A percentile compares a stretch with the other conserved stretches of the same genome.
phyloP scores from a whole-genome alignment of 2,888 invertebrate species.

The Macaria liturata region DNA sequence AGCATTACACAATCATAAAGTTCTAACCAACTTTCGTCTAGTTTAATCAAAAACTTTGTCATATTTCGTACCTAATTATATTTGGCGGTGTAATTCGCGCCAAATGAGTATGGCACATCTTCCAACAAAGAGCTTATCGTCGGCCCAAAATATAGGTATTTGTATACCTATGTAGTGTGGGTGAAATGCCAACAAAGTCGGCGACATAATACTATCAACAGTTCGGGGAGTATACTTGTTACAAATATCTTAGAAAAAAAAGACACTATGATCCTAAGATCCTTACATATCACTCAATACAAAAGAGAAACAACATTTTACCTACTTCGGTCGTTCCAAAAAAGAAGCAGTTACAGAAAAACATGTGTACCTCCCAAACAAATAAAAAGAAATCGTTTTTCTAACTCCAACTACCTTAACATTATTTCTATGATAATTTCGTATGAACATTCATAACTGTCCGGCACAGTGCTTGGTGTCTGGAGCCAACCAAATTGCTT shows the following conservation, averaged over 20 bases:
- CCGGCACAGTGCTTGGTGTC: constrained; percentile 31
- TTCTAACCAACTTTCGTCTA: background rate
- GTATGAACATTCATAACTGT: too few species aligned
- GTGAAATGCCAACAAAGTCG: constrained; percentile 64
- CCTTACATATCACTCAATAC: too few species aligned
- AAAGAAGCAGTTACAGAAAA: too few species aligned
- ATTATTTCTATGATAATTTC: too few species aligned
- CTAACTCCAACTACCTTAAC: too few species aligned
- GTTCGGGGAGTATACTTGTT: too few species aligned
- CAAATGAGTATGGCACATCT: constrained; percentile 32
- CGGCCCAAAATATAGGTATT: constrained; percentile 41
- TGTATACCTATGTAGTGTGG: constrained; percentile 50
- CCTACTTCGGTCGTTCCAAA: too few species aligned
- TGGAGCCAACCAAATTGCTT: constrained; percentile 68
- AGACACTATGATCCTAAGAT: too few species aligned
- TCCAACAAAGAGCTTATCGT: constrained; percentile 53
- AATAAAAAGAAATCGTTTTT: too few species aligned
- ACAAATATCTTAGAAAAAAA: too few species aligned
- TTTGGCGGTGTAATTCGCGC: constrained; percentile 28
- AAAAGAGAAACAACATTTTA: too few species aligned
- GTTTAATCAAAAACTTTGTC: constrained; percentile 16
- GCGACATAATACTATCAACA: constrained; percentile 1
- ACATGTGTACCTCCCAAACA: too few species aligned
- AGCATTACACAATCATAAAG: background rate
- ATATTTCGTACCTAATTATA: constrained; percentile 23